Evolutionary conservation across 1,140 invertebrate genomes (phyloP).

Genomic region (Oscheius sp.): DNA sequence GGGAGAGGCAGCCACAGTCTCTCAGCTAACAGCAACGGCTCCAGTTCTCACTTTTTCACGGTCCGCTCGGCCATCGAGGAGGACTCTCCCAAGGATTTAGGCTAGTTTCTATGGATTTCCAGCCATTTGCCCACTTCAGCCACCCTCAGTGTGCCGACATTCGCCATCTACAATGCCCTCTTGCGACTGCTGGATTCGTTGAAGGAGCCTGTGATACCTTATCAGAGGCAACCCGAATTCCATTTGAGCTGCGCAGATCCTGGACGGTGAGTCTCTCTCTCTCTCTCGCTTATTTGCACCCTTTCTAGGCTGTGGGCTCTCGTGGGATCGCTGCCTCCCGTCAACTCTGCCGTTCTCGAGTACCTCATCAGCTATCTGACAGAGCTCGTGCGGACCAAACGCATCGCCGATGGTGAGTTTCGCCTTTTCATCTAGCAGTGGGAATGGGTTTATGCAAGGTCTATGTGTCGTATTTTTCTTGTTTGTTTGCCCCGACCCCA

Average conservation of each 20-base stretch:
- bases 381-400: background rate
- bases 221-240: background rate
- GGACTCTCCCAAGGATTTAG: slow-evolving; percentile 15
- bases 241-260: background rate
- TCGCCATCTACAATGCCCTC: slow-evolving; percentile 15
- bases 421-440: too few relatives aligned
- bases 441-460: too few relatives aligned
- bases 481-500: background rate
- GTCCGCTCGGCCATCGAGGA: slow-evolving; percentile 6
- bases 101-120: background rate
- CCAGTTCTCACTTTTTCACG: background rate
- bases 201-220: slow-evolving; percentile 13
- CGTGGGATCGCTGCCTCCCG: background rate
- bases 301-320: slow-evolving; percentile 22
- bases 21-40: background rate
- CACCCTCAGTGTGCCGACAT: background rate
- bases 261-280: background rate
- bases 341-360: background rate
- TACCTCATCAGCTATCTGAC: background rate
- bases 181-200: slow-evolving; percentile 20
- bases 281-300: background rate
- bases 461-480: background rate
- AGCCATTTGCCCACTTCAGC: background rate
- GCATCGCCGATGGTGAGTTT: background rate
- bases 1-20: background rate